A percentile compares a stretch with the other conserved stretches of the same genome.
Evolutionary conservation across 2,888 invertebrate species (phyloP).

Genomic region (Anorthoa munda): DNA sequence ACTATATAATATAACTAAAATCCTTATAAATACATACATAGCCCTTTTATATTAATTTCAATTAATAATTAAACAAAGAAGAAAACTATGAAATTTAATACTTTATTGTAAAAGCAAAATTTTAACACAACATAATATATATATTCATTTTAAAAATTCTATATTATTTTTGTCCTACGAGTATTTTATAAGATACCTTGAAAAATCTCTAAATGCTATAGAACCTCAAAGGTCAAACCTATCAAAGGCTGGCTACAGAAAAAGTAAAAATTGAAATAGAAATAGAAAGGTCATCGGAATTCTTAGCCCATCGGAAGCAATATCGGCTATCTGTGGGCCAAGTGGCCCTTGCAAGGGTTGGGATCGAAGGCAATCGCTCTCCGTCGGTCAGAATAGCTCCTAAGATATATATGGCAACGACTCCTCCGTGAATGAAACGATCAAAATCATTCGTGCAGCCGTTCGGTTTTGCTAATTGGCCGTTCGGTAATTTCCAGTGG

Average conservation of each 20-base stretch:
- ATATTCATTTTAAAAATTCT: too few species aligned
- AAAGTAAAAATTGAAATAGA: constrained; percentile 39
- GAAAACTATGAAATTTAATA: too few species aligned
- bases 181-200: neutral
- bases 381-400: constrained; percentile 22
- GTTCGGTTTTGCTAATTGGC: constrained; percentile 42
- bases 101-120: too few species aligned
- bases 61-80: too few species aligned
- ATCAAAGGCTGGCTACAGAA: neutral
- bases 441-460: constrained; percentile 16
- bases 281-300: constrained; percentile 54
- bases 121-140: too few species aligned
- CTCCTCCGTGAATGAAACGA: constrained; percentile 31
- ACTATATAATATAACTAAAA: too few species aligned
- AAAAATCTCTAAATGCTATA: neutral
- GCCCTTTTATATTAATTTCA: too few species aligned
- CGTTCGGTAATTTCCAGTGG: constrained; percentile 45
- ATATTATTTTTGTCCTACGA: too few species aligned
- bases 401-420: constrained; percentile 34
- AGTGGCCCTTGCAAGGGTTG: constrained; percentile 55
- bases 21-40: too few species aligned
- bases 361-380: constrained; percentile 47
- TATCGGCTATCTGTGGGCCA: constrained; percentile 56
- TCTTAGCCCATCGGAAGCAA: constrained; percentile 62
- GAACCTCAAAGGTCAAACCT: neutral